phyloP scores from a whole-genome alignment of 2,113 vertebrate genomes.

The Myotis davidii region DNA sequence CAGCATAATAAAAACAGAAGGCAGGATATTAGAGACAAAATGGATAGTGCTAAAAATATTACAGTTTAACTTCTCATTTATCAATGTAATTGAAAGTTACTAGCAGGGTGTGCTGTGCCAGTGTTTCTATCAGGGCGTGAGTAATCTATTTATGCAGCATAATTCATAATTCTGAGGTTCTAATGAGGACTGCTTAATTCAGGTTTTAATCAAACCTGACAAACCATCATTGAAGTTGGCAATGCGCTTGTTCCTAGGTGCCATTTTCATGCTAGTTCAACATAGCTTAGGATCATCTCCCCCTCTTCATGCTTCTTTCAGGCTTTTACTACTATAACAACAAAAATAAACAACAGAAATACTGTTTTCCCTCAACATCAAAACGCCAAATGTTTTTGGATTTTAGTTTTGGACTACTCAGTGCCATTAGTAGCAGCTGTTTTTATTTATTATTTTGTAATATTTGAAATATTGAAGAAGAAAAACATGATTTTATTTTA shows the following conservation, averaged over 20 bases:
- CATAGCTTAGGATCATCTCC: slow-evolving; percentile 65
- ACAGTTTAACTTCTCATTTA: slow-evolving; percentile 82
- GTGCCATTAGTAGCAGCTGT: not conserved
- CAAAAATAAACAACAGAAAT: not conserved
- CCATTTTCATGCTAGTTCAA: slow-evolving; percentile 64
- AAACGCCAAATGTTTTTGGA: slow-evolving; percentile 2
- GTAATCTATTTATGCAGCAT: slow-evolving; percentile 75
- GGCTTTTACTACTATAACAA: not conserved
- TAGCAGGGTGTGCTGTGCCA: slow-evolving; percentile 65
- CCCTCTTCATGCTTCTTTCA: slow-evolving; percentile 1
- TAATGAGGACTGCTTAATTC: slow-evolving; percentile 80
- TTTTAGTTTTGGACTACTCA: not conserved
- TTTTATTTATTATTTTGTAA: not conserved
- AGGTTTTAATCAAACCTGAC: slow-evolving; percentile 80
- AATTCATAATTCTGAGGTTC: slow-evolving; percentile 75
- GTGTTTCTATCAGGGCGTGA: slow-evolving; percentile 70
- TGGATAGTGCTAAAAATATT: slow-evolving; percentile 77
- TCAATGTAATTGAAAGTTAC: slow-evolving; percentile 82
- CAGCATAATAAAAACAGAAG: slow-evolving; percentile 76
- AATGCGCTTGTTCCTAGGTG: slow-evolving; percentile 72
- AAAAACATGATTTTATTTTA: not conserved
- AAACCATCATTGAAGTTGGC: slow-evolving; percentile 69
- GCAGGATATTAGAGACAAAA: slow-evolving; percentile 76
- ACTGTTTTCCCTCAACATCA: not conserved
- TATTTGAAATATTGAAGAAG: not conserved